A percentile compares a stretch with the other conserved stretches of the same genome.
phyloP scores from a whole-genome alignment of 2,888 invertebrate genomes.

The Gibbula magus region DNA sequence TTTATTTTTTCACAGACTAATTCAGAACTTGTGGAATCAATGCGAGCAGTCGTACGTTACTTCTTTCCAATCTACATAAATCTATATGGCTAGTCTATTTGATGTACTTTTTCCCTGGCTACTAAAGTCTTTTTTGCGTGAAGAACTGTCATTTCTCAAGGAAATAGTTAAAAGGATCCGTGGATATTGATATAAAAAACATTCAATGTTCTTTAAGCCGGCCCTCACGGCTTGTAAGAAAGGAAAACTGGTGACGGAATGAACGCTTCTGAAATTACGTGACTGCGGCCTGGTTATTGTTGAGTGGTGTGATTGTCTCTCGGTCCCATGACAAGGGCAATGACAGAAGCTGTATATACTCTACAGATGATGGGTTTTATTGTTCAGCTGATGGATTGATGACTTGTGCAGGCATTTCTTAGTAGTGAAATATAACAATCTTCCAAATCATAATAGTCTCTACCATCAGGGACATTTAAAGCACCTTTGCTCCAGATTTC shows the following conservation, averaged over 20 bases:
- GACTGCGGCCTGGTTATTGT: background rate
- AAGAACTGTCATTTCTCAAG: slow-evolving; percentile 14
- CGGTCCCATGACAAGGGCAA: background rate
- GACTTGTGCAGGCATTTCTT: background rate
- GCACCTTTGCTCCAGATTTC: no score
- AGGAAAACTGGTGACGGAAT: background rate
- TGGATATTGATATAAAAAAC: background rate
- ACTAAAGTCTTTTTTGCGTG: slow-evolving; percentile 4
- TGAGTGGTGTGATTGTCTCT: background rate
- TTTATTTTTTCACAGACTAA: background rate
- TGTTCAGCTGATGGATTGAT: background rate
- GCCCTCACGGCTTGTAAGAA: background rate
- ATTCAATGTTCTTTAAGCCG: background rate
- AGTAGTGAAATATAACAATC: no score
- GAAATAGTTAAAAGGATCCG: background rate
- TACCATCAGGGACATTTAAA: no score
- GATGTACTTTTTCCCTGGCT: background rate
- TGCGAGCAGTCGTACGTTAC: background rate
- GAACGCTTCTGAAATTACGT: background rate
- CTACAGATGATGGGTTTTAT: background rate
- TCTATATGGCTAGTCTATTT: slow-evolving; percentile 17
- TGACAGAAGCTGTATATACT: background rate
- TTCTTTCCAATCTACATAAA: slow-evolving; percentile 6
- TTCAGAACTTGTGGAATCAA: background rate
- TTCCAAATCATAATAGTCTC: no score